Evolutionary conservation across 2,888 invertebrate species (phyloP).

Genomic region (Agonopterix subpropinquella): DNA sequence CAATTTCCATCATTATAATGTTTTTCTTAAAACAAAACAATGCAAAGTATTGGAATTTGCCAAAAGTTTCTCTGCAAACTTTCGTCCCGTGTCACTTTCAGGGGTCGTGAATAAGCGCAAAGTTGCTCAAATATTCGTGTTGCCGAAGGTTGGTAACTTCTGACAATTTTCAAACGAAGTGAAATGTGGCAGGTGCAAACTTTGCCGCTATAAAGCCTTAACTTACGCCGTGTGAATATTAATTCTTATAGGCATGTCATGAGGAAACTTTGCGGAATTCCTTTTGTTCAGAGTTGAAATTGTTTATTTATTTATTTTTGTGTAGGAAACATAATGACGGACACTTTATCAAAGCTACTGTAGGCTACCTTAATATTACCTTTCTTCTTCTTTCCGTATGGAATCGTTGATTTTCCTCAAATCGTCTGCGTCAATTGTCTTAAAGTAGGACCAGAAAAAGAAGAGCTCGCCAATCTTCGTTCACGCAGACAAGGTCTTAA

Average conservation of each 20-base stretch:
- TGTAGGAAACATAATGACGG: too few relatives aligned
- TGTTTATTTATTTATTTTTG: too few relatives aligned
- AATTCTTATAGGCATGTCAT: constrained; percentile 19
- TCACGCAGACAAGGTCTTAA: too few relatives aligned
- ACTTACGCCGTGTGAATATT: constrained; percentile 28
- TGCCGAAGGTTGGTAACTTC: constrained; percentile 19
- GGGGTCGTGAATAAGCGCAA: constrained; percentile 6
- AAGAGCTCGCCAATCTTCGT: too few relatives aligned
- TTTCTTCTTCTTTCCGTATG: too few relatives aligned
- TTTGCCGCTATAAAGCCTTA: constrained; percentile 20
- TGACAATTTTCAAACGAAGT: constrained; percentile 31
- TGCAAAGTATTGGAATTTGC: constrained; percentile 3
- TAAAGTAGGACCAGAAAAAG: too few relatives aligned
- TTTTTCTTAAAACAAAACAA: constrained; percentile 5
- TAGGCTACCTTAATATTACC: too few relatives aligned
- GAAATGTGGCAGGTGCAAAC: constrained; percentile 33
- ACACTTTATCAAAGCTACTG: too few relatives aligned
- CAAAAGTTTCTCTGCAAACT: constrained; percentile 1
- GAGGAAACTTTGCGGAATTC: background rate
- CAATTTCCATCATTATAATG: background rate
- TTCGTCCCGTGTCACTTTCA: constrained; percentile 3
- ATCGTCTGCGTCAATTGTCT: too few relatives aligned
- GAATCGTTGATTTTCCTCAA: too few relatives aligned
- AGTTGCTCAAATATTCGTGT: constrained; percentile 16
- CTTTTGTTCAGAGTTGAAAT: too few relatives aligned